Percentiles rank a stretch among this genome's conserved stretches.
Evolutionary conservation across 2,797 vertebrate species (phyloP).

Genomic region (Botia kubotai): DNA sequence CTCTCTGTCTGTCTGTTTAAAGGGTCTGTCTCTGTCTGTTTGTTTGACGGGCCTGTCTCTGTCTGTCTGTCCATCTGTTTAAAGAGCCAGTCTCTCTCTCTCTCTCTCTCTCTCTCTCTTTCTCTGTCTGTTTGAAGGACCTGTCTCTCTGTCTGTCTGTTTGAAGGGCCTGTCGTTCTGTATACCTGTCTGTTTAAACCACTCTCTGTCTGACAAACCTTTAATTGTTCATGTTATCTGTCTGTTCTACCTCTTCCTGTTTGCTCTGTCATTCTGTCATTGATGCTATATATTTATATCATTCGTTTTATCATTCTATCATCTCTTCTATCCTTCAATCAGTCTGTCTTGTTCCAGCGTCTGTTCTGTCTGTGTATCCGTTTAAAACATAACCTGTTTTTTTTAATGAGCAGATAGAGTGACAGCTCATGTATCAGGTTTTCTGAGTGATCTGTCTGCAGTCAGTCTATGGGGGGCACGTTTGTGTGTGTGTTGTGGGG

Average conservation of each 20-base stretch:
- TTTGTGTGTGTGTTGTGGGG: constrained; percentile 12
- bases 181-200: background rate
- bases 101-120: constrained; percentile 48
- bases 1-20: background rate
- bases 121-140: constrained; percentile 9
- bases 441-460: constrained; percentile 73
- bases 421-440: constrained; percentile 93
- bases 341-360: background rate
- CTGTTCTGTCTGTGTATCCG: background rate
- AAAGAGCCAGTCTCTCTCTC: constrained; percentile 45
- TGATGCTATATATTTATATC: background rate
- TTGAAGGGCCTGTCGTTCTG: background rate
- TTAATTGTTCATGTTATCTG: too few species aligned
- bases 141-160: background rate
- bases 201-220: too few species aligned
- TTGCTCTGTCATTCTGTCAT: background rate
- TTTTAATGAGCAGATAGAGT: constrained; percentile 65
- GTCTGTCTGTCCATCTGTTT: constrained; percentile 36
- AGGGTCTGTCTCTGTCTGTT: constrained; percentile 46
- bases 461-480: constrained; percentile 44
- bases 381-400: background rate
- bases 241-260: background rate
- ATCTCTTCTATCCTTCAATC: background rate
- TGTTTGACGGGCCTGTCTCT: background rate
- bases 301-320: background rate